A percentile compares a stretch with the other conserved stretches of the same genome.
These are phyloP conservation scores for Brachionus manjavacas DNA, from an alignment of 1,140 invertebrate species.

Conservation along the genomic window DNA sequence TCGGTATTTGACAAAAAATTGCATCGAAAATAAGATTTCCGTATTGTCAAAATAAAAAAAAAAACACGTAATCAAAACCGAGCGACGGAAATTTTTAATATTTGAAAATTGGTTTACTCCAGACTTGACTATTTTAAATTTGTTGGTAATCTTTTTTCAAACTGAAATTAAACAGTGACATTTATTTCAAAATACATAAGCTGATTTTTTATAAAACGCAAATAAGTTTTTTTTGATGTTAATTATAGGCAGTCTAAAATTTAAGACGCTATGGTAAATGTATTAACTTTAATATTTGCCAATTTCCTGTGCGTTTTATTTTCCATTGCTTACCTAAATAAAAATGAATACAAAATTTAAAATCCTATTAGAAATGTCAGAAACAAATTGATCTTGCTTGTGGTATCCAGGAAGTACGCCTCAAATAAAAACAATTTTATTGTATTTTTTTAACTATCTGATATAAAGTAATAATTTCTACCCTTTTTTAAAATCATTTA, in stretches of 20 bases:
- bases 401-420: neutral
- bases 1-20: neutral
- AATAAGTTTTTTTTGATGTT: neutral
- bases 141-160: neutral
- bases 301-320: neutral
- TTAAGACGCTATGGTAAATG: slow-evolving; percentile 1
- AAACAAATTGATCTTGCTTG: neutral
- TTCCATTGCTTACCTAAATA: neutral
- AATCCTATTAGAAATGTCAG: neutral
- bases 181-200: neutral
- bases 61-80: neutral
- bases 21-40: neutral
- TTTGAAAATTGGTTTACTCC: neutral
- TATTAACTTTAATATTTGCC: neutral
- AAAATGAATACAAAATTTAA: neutral
- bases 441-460: neutral
- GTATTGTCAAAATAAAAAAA: neutral
- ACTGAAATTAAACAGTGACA: neutral
- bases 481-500: too few species aligned
- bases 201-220: neutral
- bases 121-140: neutral
- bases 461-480: neutral
- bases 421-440: too few species aligned
- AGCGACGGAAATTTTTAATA: neutral
- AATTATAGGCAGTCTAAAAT: neutral